Base-by-base conservation (phyloP, 2,888 invertebrate species). In the Oscheius sp. region DNA sequence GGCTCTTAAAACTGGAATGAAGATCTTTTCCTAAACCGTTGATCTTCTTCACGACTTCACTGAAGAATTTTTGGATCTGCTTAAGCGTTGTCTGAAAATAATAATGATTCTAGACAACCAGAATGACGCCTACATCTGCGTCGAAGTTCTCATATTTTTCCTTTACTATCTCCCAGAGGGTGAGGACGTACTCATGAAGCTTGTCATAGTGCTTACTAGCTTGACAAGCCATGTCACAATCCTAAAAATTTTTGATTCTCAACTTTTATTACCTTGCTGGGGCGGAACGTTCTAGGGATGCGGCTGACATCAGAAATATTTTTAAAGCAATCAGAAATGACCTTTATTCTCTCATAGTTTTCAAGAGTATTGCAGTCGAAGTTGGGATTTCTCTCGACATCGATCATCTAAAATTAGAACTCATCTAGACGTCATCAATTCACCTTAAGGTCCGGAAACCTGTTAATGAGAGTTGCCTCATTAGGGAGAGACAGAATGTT, bases 381-480 rank as follows among this genome's bases (percentile, higher is more conserved):
- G 26, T 82, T 68, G 2, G 74, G 73, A 54, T 83, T 83, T 32
- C 80, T 69, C 50, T 83, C 82, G n/a, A 83, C 71, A 56, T 83
- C 82, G 30, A 83, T 61, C 5, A 80, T 76, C 81, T 82, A 65
- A 65, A 73, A 22, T 9, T 24, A 12, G 9, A 28, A 9, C 17
- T 22, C 28, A 9, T 41, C 17, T 5, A 30, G 5, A 30, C 4
- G 2, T 4, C 2, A 8, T 26, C 2, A 22, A 12, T 4, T 20
- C 17, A 81, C 82, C 71, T 76, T 72, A 20, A 82, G 68, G 64
- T 82, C 80, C 8, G 82, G 82, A 70, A 82, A 81, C 69, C 81
- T 82, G 44, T 75, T 68, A 17, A 79, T 59, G 28, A 82, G 74
- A 17, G 76, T 71, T 17, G 75, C 76, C 65, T 82, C 81, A 32